A percentile compares a stretch with the other conserved stretches of the same genome.
phyloP scores from a whole-genome alignment of 2,888 invertebrate genomes.

The Loripinus fragilis region DNA sequence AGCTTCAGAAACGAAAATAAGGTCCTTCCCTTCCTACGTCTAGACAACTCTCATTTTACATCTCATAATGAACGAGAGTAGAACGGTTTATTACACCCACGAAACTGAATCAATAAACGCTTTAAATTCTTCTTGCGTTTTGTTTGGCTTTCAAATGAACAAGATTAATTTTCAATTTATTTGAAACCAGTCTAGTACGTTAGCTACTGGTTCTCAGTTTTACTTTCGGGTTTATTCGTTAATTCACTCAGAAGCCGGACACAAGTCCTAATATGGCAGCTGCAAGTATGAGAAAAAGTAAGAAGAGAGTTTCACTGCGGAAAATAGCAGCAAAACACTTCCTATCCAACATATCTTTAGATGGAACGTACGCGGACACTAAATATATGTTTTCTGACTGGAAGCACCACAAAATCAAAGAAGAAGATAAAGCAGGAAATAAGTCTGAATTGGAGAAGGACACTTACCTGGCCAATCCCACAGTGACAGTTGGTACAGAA shows the following conservation, averaged over 20 bases:
- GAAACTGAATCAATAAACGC: background rate
- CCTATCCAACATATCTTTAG: slow-evolving; percentile 96
- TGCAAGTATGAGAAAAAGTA: slow-evolving; percentile 67
- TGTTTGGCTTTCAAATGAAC: background rate
- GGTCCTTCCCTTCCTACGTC: slow-evolving; percentile 7
- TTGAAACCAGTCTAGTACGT: background rate
- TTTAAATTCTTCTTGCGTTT: background rate
- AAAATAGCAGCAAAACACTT: slow-evolving; percentile 95
- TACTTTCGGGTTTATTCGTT: slow-evolving; percentile 1
- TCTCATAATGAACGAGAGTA: slow-evolving; percentile 37
- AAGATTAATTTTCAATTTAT: background rate
- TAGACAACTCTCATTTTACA: slow-evolving; percentile 12
- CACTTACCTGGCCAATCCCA: no score
- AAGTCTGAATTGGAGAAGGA: background rate
- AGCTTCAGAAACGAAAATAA: background rate
- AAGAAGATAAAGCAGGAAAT: slow-evolving; percentile 33
- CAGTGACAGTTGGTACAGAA: background rate
- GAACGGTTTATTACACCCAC: background rate
- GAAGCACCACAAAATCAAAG: slow-evolving; percentile 65
- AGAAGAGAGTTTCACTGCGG: slow-evolving; percentile 77
- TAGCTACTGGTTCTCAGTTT: slow-evolving; percentile 4
- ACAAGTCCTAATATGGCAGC: slow-evolving; percentile 56
- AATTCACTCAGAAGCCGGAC: background rate
- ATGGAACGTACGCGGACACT: slow-evolving; percentile 90
- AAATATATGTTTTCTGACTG: slow-evolving; percentile 82